A percentile compares a stretch with the other conserved stretches of the same genome.
These are phyloP conservation scores for Scolanthus callimorphus DNA, from an alignment of 92 coral and sea anemone genomes.

Conservation along the genomic window DNA sequence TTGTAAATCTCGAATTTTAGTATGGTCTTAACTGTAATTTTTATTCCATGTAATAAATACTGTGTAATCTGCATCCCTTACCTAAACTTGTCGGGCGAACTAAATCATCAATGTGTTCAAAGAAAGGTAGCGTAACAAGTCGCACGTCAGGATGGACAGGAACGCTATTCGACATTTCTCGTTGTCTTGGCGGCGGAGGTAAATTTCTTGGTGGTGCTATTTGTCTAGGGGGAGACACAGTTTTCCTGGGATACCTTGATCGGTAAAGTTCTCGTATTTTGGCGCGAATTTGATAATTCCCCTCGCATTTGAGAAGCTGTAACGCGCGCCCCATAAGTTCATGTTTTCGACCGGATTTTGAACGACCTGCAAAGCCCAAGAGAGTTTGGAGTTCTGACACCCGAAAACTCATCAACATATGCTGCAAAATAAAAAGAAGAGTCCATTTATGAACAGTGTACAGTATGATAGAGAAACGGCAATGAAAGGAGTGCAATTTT, in stretches of 20 bases:
- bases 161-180: constrained; percentile 42
- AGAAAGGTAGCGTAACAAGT: constrained; percentile 75
- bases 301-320: constrained; percentile 91
- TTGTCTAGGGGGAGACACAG: constrained; percentile 40
- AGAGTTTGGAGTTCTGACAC: constrained; percentile 94
- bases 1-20: too few relatives aligned
- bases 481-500: not conserved
- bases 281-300: constrained; percentile 70
- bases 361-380: constrained; percentile 94
- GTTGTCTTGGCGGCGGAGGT: constrained; percentile 43
- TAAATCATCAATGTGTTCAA: constrained; percentile 85
- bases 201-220: constrained; percentile 26
- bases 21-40: too few relatives aligned
- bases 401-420: constrained; percentile 97
- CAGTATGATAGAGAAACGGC: not conserved
- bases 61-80: too few relatives aligned
- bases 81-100: constrained; percentile 96
- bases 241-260: constrained; percentile 86
- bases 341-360: constrained; percentile 96
- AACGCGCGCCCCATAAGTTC: constrained; percentile 96
- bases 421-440: constrained; percentile 48
- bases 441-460: not conserved
- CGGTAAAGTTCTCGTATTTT: constrained; percentile 88
- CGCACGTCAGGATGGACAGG: constrained; percentile 97
- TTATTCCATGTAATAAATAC: too few relatives aligned